Percentiles rank a stretch among this genome's conserved stretches.
These are phyloP conservation scores for Eupithecia insigniata DNA, from an alignment of 2,888 invertebrate genomes.

Conservation along the genomic window DNA sequence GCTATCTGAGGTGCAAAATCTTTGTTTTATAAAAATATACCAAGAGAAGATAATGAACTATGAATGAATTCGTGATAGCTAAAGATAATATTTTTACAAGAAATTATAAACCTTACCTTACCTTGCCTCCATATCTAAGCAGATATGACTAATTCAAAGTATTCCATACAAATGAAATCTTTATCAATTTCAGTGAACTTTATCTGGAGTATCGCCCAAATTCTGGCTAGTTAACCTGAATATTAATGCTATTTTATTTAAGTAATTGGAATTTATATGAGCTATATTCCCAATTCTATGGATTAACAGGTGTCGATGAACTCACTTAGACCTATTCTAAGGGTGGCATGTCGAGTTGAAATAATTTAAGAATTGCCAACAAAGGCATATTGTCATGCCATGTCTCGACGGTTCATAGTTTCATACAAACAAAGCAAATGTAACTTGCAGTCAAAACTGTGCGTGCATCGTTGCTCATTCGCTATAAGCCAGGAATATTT, in stretches of 20 bases:
- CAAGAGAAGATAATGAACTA: not conserved
- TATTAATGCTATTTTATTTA: conserved; percentile 10
- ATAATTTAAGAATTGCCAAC: conserved; percentile 15
- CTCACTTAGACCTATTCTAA: conserved; percentile 41
- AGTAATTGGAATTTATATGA: conserved; percentile 21
- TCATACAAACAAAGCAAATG: not conserved
- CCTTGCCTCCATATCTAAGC: not conserved
- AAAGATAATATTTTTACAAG: not conserved
- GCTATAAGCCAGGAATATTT: conserved; percentile 30
- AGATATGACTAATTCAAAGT: not conserved
- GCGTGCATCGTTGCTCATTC: conserved; percentile 37
- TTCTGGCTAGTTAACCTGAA: conserved; percentile 9
- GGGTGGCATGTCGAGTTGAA: conserved; percentile 43
- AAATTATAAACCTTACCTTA: not conserved
- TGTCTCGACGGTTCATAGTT: not conserved
- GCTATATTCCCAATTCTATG: conserved; percentile 15
- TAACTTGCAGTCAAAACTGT: conserved; percentile 25
- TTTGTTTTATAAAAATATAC: not conserved
- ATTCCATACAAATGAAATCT: conserved; percentile 11
- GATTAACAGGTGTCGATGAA: conserved; percentile 51
- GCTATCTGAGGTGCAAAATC: not conserved
- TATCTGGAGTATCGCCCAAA: conserved; percentile 18
- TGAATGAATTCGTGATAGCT: not conserved
- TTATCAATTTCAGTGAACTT: conserved; percentile 21
- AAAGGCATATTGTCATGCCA: not conserved